Conservation (phyloP, 2,888 invertebrate genomes). For the Xylophagus ater region DNA sequence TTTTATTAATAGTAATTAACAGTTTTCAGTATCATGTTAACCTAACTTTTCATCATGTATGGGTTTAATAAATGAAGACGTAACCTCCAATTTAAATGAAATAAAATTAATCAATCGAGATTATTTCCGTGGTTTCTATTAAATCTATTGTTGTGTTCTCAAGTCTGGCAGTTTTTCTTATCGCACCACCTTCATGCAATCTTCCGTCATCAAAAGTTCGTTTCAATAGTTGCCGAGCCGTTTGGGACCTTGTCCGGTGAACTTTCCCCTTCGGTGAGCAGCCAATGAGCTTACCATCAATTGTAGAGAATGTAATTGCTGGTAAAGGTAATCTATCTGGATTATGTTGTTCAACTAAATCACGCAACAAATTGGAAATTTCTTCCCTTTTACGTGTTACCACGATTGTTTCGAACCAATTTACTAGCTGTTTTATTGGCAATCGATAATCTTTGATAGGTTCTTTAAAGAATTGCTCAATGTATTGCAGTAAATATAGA, state of each 20-base stretch:
- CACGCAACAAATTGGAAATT: slow-evolving; percentile 65
- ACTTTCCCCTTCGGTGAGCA: slow-evolving; percentile 11
- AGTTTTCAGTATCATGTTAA: too few species aligned
- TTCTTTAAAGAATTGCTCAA: slow-evolving; percentile 86
- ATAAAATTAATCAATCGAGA: too few species aligned
- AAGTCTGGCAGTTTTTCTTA: slow-evolving; percentile 12
- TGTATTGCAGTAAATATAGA: slow-evolving; percentile 87
- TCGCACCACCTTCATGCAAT: not conserved
- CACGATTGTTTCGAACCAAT: slow-evolving; percentile 79
- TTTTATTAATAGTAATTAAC: too few species aligned
- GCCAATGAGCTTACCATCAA: slow-evolving; percentile 56
- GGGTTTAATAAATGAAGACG: too few species aligned
- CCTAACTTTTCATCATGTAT: slow-evolving; percentile 10
- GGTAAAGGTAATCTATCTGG: slow-evolving; percentile 56
- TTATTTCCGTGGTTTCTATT: too few species aligned
- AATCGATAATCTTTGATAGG: slow-evolving; percentile 71
- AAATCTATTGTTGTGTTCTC: slow-evolving; percentile 5
- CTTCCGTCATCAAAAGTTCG: slow-evolving; percentile 6
- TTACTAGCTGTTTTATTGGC: slow-evolving; percentile 69
- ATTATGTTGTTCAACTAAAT: slow-evolving; percentile 61
- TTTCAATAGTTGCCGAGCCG: too few species aligned
- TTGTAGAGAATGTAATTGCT: slow-evolving; percentile 62
- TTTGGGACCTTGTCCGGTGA: slow-evolving; percentile 13
- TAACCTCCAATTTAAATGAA: too few species aligned
- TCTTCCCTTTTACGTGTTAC: slow-evolving; percentile 80